Evolutionary conservation across 2,888 invertebrate species (phyloP).

Genomic region (Morpho deidamia): DNA sequence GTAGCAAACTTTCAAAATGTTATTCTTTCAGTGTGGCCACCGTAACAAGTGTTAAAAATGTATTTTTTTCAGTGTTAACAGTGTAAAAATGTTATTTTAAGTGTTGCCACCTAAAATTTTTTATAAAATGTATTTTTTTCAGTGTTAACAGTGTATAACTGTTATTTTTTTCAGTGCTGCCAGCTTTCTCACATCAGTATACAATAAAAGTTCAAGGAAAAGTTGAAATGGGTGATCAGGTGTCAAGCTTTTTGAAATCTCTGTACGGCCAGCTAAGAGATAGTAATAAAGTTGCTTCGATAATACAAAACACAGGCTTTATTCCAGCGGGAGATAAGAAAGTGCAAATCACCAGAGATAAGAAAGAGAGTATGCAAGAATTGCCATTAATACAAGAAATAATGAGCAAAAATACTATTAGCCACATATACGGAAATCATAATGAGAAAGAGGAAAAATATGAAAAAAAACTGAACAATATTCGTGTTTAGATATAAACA

Average conservation of each 20-base stretch:
- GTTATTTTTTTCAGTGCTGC: slow-evolving; percentile 12
- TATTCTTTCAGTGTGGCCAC: too few species aligned
- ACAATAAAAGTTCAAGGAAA: slow-evolving; percentile 21
- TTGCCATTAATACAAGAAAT: slow-evolving; percentile 11
- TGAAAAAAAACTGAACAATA: slow-evolving; percentile 6
- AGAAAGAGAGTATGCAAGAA: not conserved
- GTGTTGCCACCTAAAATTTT: too few species aligned
- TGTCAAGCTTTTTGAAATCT: slow-evolving; percentile 11
- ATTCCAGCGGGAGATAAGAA: not conserved
- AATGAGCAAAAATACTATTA: slow-evolving; percentile 13
- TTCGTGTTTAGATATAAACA: slow-evolving; percentile 5
- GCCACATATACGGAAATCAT: slow-evolving; percentile 12
- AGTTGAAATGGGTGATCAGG: slow-evolving; percentile 20
- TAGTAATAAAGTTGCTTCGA: not conserved
- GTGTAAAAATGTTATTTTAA: not conserved
- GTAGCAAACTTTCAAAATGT: too few species aligned
- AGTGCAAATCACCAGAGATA: not conserved
- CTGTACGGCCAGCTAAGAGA: slow-evolving; percentile 3
- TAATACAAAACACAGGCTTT: not conserved
- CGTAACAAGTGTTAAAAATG: too few species aligned
- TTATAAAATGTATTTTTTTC: too few species aligned
- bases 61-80: not conserved
- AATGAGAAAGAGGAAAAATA: not conserved
- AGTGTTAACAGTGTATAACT: not conserved
- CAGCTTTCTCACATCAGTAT: slow-evolving; percentile 14